A percentile compares a stretch with the other conserved stretches of the same genome.
phyloP scores from a whole-genome alignment of 2,113 vertebrate genomes.

The Himantopus leucocephalus region DNA sequence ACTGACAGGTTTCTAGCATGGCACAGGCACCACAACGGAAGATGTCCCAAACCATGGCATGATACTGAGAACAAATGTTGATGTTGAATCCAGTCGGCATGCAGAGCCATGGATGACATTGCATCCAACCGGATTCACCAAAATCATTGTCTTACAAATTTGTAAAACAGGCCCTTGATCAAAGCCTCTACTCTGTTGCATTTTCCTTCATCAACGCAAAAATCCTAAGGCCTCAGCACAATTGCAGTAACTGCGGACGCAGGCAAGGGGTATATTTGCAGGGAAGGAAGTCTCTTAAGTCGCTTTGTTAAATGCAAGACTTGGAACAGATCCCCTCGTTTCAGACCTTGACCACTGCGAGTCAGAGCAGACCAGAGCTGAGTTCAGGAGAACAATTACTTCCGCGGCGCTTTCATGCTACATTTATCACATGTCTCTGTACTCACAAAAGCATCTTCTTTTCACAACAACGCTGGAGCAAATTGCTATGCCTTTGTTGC shows the following conservation, averaged over 20 bases:
- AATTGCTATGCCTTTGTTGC: conserved; percentile 12
- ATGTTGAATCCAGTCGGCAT: background rate
- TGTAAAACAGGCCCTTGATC: too few relatives aligned
- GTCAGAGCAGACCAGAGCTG: background rate
- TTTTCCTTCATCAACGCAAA: background rate
- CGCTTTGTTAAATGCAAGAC: background rate
- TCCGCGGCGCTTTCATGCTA: background rate
- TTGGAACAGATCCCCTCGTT: background rate
- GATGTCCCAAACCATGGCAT: background rate
- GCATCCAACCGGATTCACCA: background rate
- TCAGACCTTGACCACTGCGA: background rate
- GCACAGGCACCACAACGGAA: rapidly evolving
- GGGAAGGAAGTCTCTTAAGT: background rate
- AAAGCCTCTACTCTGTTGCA: background rate
- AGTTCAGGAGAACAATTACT: background rate
- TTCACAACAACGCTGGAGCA: background rate
- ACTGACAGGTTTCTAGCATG: background rate
- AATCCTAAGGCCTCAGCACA: background rate
- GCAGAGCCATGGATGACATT: too few relatives aligned
- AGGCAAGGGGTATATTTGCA: background rate
- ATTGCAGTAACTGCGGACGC: rapidly evolving
- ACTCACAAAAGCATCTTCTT: conserved; percentile 33
- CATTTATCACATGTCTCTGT: background rate
- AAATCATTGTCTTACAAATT: background rate
- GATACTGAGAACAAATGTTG: rapidly evolving